A percentile compares a stretch with the other conserved stretches of the same genome.
Evolutionary conservation across 2,888 invertebrate species (phyloP).

Genomic region (Mesopsocus fuscifrons): DNA sequence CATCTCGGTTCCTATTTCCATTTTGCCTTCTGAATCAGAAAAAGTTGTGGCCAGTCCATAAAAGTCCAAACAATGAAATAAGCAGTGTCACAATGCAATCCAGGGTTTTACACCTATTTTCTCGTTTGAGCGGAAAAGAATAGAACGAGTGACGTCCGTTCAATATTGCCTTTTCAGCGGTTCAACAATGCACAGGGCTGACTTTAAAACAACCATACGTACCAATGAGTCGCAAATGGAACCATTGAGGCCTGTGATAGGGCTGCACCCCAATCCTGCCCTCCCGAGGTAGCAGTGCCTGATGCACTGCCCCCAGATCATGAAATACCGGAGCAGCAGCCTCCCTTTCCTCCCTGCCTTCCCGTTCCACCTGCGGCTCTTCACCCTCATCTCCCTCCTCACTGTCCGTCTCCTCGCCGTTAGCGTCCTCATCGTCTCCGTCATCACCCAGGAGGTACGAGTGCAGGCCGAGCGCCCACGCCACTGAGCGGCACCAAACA

Average conservation of each 20-base stretch:
- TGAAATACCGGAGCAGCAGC: constrained; percentile 7
- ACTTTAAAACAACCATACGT: not conserved
- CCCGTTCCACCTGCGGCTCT: constrained; percentile 12
- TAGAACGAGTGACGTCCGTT: too few species aligned
- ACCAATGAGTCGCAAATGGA: constrained; percentile 8
- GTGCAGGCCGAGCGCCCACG: constrained; percentile 68
- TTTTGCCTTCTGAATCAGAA: too few species aligned
- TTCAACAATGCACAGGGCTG: too few species aligned
- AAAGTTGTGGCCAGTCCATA: too few species aligned
- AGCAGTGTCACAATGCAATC: too few species aligned
- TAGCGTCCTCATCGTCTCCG: constrained; percentile 18
- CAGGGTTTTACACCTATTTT: too few species aligned
- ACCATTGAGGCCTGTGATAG: constrained; percentile 10
- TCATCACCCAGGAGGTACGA: constrained; percentile 75
- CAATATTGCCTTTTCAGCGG: too few species aligned
- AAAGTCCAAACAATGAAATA: too few species aligned
- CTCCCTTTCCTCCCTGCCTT: constrained; percentile 11
- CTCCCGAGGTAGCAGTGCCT: constrained; percentile 1
- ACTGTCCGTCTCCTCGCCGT: constrained; percentile 17
- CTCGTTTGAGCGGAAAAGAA: too few species aligned
- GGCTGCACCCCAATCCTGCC: constrained; percentile 6
- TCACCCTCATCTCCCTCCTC: not conserved
- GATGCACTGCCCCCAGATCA: constrained; percentile 14
- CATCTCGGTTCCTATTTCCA: too few species aligned
- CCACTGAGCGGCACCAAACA: constrained; percentile 68